Percentiles rank a stretch among this genome's conserved stretches.
Evolutionary conservation across 2,888 invertebrate species (phyloP).

Genomic region (Lutraria lutraria): DNA sequence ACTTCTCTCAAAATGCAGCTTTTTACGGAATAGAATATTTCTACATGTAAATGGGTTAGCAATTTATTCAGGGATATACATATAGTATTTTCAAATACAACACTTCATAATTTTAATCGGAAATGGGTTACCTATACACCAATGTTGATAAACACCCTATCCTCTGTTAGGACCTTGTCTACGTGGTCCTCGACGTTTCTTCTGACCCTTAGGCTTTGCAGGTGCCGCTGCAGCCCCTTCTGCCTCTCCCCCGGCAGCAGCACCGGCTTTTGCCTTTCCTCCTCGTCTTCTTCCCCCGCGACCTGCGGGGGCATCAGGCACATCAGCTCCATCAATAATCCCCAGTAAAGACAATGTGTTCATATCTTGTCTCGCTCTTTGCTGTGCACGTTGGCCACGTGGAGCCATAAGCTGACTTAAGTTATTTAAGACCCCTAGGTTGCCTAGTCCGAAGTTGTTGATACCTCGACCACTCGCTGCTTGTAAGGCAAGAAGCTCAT

Average conservation of each 20-base stretch:
- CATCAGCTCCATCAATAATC: constrained; percentile 32
- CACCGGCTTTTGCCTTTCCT: neutral
- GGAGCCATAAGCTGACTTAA: neutral
- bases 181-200: neutral
- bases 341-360: constrained; percentile 38
- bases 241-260: neutral
- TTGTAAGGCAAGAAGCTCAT: constrained; percentile 20
- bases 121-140: neutral
- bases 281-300: neutral
- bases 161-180: neutral
- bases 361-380: constrained; percentile 28
- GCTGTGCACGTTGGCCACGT: neutral
- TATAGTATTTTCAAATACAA: too few species aligned
- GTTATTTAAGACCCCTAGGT: neutral
- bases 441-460: neutral
- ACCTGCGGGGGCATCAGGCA: constrained; percentile 26
- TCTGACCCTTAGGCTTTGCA: neutral
- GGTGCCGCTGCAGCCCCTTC: neutral
- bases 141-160: neutral
- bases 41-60: too few species aligned
- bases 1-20: too few species aligned
- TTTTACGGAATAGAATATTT: too few species aligned
- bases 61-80: too few species aligned
- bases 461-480: neutral
- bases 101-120: too few species aligned